Percentiles rank a stretch among this genome's conserved stretches.
These are phyloP conservation scores for Papilio helenus DNA, from an alignment of 1,140 invertebrate genomes.

Conservation along the genomic window DNA sequence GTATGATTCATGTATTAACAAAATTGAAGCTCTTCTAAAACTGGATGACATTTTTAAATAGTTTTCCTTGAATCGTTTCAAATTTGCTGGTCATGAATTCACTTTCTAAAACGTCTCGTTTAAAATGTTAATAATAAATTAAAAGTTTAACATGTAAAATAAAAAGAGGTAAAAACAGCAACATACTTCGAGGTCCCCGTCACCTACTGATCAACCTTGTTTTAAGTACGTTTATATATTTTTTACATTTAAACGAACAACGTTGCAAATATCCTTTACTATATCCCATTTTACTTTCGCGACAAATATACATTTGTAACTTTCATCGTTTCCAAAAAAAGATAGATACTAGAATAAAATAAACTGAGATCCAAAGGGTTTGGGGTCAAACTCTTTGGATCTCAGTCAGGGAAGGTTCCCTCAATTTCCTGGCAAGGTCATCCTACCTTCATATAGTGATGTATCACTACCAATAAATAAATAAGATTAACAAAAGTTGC, in stretches of 20 bases:
- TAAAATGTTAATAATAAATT: neutral
- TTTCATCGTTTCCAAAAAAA: too few relatives aligned
- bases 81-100: neutral
- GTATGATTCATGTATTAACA: neutral
- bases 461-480: neutral
- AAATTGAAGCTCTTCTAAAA: neutral
- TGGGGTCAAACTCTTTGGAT: too few relatives aligned
- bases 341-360: too few relatives aligned
- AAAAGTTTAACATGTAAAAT: neutral
- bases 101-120: slow-evolving; percentile 15
- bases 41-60: neutral
- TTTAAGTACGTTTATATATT: neutral
- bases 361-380: too few relatives aligned
- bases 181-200: neutral
- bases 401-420: too few relatives aligned
- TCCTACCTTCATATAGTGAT: too few relatives aligned
- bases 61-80: neutral
- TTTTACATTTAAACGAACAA: too few relatives aligned
- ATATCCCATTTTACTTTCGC: too few relatives aligned
- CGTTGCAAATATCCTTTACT: too few relatives aligned
- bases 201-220: neutral
- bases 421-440: too few relatives aligned
- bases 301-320: too few relatives aligned
- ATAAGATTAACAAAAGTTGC: neutral
- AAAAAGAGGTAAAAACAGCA: neutral